Conservation (phyloP, 2,888 invertebrate genomes). For the Congeria kusceri region DNA sequence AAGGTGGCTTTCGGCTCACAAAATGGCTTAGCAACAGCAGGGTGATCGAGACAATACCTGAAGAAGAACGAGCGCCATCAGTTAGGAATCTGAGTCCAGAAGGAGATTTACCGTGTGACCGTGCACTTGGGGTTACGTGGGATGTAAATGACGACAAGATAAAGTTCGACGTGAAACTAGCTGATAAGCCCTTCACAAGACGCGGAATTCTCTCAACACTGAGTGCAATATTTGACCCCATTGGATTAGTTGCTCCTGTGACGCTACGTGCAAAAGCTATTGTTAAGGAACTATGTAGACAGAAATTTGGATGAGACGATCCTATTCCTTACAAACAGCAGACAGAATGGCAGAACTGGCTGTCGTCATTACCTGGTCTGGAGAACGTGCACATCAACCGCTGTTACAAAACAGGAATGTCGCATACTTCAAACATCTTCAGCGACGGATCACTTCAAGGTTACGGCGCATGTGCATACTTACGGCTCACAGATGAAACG, state of each 20-base stretch:
- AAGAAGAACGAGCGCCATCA: slow-evolving; percentile 1
- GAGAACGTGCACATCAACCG: slow-evolving; percentile 47
- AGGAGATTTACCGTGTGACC: slow-evolving; percentile 17
- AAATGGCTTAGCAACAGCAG: too few species aligned
- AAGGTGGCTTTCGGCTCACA: too few species aligned
- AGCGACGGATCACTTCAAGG: slow-evolving; percentile 47
- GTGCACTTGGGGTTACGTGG: too few species aligned
- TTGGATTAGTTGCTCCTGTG: slow-evolving; percentile 34
- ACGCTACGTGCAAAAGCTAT: too few species aligned
- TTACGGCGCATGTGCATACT: slow-evolving; percentile 47
- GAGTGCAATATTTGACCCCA: slow-evolving; percentile 3
- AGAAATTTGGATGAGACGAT: slow-evolving; percentile 60
- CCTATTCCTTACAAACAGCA: slow-evolving; percentile 19
- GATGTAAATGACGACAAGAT: slow-evolving; percentile 29
- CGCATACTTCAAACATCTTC: too few species aligned
- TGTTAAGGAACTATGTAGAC: slow-evolving; percentile 23
- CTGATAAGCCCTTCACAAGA: slow-evolving; percentile 41
- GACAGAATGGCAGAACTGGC: slow-evolving; percentile 57
- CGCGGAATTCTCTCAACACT: too few species aligned
- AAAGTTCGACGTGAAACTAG: slow-evolving; percentile 41
- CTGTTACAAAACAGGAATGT: slow-evolving; percentile 51
- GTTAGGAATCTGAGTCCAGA: neutral
- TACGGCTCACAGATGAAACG: slow-evolving; percentile 25
- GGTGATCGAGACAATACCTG: too few species aligned
- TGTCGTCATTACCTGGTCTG: slow-evolving; percentile 35